Evolutionary conservation across 2,888 invertebrate species (phyloP).

Genomic region (Chrysolina oricalcia): DNA sequence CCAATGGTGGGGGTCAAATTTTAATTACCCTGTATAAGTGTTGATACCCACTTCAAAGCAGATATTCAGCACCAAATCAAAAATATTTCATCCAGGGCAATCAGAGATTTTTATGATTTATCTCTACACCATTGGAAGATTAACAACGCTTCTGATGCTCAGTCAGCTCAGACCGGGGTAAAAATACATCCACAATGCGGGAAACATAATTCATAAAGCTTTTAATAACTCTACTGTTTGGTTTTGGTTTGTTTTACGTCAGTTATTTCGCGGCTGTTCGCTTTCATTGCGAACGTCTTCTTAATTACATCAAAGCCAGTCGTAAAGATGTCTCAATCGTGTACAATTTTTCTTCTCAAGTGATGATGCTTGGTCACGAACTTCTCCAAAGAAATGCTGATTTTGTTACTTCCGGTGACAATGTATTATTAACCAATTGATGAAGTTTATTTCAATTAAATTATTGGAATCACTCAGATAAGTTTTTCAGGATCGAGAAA

Average conservation of each 20-base stretch:
- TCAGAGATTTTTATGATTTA: conserved; percentile 44
- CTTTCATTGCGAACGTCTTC: conserved; percentile 44
- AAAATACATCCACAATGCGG: conserved; percentile 64
- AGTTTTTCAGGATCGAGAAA: too few relatives aligned
- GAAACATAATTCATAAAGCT: conserved; percentile 65
- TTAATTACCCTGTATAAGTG: conserved; percentile 31
- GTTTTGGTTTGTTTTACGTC: conserved; percentile 56
- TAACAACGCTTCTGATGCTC: conserved; percentile 37
- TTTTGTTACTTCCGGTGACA: neutral
- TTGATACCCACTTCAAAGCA: conserved; percentile 44
- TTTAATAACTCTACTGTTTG: conserved; percentile 61
- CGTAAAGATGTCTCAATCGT: conserved; percentile 44
- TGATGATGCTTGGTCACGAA: conserved; percentile 6
- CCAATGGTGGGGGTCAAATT: too few relatives aligned
- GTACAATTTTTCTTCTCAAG: neutral
- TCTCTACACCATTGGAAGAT: conserved; percentile 42
- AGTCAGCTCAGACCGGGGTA: conserved; percentile 52
- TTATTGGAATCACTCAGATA: too few relatives aligned
- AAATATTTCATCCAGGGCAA: conserved; percentile 39
- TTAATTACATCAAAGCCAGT: conserved; percentile 49
- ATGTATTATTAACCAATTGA: neutral
- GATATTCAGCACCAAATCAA: conserved; percentile 44
- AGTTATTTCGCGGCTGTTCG: conserved; percentile 53
- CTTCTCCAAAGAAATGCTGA: neutral
- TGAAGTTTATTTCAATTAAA: too few relatives aligned